These are phyloP conservation scores for Enteromius paludinosus DNA, from an alignment of 2,797 vertebrate genomes.

Conservation along the genomic window DNA sequence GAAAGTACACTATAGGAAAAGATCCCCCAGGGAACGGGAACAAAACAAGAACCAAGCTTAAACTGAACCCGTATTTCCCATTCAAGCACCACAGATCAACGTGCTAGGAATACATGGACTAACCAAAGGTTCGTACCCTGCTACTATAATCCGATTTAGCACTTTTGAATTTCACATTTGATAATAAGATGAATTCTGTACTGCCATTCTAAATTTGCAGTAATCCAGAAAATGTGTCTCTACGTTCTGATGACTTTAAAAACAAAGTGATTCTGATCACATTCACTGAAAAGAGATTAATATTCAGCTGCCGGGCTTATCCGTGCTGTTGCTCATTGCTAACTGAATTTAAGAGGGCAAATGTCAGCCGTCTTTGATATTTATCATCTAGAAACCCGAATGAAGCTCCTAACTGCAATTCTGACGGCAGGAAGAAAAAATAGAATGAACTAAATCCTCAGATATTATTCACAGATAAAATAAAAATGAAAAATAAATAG, in stretches of 20 bases:
- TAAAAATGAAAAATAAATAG: neutral
- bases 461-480: neutral
- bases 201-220: neutral
- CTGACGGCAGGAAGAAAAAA: neutral
- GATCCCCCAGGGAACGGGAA: neutral
- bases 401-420: slow-evolving; percentile 10
- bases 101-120: neutral
- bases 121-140: neutral
- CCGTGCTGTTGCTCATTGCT: neutral
- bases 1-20: neutral
- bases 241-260: slow-evolving; percentile 2
- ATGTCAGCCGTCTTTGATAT: slow-evolving; percentile 33
- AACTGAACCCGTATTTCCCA: slow-evolving; percentile 3
- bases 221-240: slow-evolving; percentile 18
- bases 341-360: slow-evolving; percentile 43
- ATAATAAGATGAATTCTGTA: neutral
- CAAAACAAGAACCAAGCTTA: neutral
- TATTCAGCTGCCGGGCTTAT: slow-evolving; percentile 16
- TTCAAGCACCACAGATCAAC: neutral
- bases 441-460: neutral
- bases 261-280: slow-evolving; percentile 34
- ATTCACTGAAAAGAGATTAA: slow-evolving; percentile 23
- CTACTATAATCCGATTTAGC: neutral
- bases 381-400: neutral
- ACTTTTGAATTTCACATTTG: slow-evolving; percentile 4